phyloP scores from a whole-genome alignment of 2,113 vertebrate species.

The Donacobius atricapilla region DNA sequence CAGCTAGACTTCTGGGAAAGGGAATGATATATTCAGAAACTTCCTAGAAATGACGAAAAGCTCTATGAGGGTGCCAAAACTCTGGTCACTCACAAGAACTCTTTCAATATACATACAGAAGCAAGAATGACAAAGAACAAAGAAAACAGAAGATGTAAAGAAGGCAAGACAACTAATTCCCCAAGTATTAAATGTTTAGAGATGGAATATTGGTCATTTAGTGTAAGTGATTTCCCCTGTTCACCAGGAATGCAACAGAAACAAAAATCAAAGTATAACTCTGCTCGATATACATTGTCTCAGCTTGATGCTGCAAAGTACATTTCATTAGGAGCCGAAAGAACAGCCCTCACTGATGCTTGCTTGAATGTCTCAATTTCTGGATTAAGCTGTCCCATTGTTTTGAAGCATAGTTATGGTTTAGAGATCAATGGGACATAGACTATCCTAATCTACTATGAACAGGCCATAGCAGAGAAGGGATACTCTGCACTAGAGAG shows the following conservation, averaged over 20 bases:
- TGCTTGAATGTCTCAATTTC: slow-evolving; percentile 52
- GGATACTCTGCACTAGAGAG: slow-evolving; percentile 70
- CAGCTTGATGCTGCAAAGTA: not conserved
- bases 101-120: not conserved
- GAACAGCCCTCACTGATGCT: slow-evolving; percentile 15
- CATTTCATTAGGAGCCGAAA: slow-evolving; percentile 50
- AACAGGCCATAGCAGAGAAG: slow-evolving; percentile 60
- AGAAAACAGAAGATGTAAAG: not conserved
- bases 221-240: not conserved
- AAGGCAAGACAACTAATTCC: not conserved
- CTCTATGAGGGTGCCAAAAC: not conserved
- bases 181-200: not conserved
- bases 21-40: not conserved
- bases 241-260: not conserved
- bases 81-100: not conserved
- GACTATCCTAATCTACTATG: slow-evolving; percentile 71
- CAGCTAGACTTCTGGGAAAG: not conserved
- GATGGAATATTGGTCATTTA: not conserved
- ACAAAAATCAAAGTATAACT: not conserved
- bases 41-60: not conserved
- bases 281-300: not conserved
- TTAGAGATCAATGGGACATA: slow-evolving; percentile 67
- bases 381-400: slow-evolving; percentile 68
- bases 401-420: slow-evolving; percentile 66
- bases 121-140: not conserved